Conservation (phyloP, 2,797 vertebrate species). For the Sebastes paucispinis region DNA sequence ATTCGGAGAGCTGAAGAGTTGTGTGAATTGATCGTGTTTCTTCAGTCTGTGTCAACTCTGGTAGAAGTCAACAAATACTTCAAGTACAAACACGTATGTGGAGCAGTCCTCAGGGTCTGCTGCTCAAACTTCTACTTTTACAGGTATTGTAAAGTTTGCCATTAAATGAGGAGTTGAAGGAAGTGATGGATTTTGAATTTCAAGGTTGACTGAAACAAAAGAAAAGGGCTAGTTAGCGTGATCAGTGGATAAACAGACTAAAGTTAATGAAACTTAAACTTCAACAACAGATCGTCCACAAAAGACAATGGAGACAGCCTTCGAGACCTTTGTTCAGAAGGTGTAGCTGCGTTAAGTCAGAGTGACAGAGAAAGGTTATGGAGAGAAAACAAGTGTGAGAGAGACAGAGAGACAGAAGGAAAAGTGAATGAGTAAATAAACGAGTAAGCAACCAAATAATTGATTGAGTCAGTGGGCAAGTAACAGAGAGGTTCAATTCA, state of each 20-base stretch:
- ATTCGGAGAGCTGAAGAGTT: constrained; percentile 15
- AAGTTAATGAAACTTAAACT: too few species aligned
- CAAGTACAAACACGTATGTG: background rate
- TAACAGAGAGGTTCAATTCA: background rate
- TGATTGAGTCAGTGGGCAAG: background rate
- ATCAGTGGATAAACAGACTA: background rate
- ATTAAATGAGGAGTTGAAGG: background rate
- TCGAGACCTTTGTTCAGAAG: background rate
- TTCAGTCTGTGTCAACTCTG: constrained; percentile 9
- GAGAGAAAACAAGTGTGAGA: background rate
- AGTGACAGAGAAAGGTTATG: background rate
- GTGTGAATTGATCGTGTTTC: background rate
- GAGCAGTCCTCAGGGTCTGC: background rate
- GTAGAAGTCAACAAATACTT: constrained; percentile 14
- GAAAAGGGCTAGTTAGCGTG: background rate
- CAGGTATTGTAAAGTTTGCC: background rate
- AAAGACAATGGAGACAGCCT: too few species aligned
- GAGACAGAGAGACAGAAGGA: background rate
- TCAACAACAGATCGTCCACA: background rate
- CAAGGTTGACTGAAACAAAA: background rate
- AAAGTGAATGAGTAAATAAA: background rate
- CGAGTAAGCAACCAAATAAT: background rate
- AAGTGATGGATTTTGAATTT: background rate
- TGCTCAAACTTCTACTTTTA: background rate
- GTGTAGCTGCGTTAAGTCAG: background rate